phyloP scores from a whole-genome alignment of 2,888 invertebrate genomes.

The Galeruca laticollis region DNA sequence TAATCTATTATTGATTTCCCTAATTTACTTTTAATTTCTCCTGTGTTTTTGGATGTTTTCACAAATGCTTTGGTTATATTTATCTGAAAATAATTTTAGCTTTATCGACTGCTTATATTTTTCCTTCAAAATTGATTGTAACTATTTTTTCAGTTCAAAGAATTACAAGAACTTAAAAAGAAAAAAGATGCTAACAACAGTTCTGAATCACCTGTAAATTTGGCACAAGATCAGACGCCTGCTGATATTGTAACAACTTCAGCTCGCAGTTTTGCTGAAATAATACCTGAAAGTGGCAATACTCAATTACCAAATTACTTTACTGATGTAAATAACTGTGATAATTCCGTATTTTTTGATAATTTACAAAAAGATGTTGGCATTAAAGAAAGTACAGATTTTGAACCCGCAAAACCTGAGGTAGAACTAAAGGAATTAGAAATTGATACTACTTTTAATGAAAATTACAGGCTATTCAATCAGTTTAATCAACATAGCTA shows the following conservation, averaged over 20 bases:
- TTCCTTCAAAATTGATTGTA: not conserved
- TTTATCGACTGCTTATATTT: not conserved
- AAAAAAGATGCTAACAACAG: constrained; percentile 52
- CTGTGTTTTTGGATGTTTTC: too few relatives aligned
- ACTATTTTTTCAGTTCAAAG: constrained; percentile 68
- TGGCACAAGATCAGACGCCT: constrained; percentile 44
- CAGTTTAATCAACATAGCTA: constrained; percentile 40
- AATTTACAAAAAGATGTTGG: constrained; percentile 39
- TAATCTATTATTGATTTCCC: too few relatives aligned
- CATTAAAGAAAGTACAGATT: not conserved
- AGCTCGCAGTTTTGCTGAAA: constrained; percentile 54
- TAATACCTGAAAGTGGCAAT: constrained; percentile 11
- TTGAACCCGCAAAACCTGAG: constrained; percentile 11
- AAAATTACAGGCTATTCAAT: constrained; percentile 46
- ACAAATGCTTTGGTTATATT: too few relatives aligned
- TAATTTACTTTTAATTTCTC: too few relatives aligned
- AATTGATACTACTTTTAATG: constrained; percentile 16
- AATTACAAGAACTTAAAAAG: constrained; percentile 67
- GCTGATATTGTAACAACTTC: constrained; percentile 55
- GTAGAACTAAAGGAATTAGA: constrained; percentile 24
- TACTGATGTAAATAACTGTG: constrained; percentile 37
- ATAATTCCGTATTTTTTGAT: constrained; percentile 56
- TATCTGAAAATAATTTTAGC: too few relatives aligned
- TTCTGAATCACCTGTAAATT: constrained; percentile 47
- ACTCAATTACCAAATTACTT: constrained; percentile 55